A percentile compares a stretch with the other conserved stretches of the same genome.
These are phyloP conservation scores for Ailurus styani DNA, from an alignment of 2,113 vertebrate species.

Conservation along the genomic window DNA sequence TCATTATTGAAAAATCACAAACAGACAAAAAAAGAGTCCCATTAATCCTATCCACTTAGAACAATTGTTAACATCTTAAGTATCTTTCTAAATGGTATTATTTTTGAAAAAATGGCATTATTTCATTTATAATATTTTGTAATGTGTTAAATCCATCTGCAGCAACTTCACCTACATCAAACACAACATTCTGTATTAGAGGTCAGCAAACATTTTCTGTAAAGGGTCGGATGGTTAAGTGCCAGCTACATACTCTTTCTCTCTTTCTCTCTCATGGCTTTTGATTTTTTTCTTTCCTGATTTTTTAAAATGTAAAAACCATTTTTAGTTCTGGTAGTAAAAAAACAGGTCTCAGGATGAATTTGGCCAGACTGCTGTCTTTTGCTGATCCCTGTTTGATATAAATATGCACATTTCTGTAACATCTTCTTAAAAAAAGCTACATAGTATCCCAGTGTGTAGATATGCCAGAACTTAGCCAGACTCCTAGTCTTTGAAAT, in stretches of 20 bases:
- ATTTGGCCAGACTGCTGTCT: neutral
- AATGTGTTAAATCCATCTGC: neutral
- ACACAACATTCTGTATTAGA: neutral
- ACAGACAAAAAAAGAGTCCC: neutral
- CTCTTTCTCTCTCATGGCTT: neutral
- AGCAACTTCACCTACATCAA: neutral
- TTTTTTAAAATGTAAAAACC: neutral
- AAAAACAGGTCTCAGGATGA: neutral
- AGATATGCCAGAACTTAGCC: neutral
- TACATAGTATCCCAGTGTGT: neutral
- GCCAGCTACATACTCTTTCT: neutral
- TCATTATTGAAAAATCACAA: slow-evolving; percentile 11
- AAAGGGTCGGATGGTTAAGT: neutral
- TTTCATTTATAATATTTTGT: neutral
- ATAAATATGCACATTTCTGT: neutral
- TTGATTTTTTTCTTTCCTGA: neutral
- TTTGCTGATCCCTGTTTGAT: neutral
- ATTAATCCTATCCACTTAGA: neutral
- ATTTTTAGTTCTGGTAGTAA: neutral
- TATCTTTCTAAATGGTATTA: neutral
- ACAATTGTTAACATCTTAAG: neutral
- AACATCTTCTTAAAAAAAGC: neutral
- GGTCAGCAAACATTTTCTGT: neutral
- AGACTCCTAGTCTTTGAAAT: neutral
- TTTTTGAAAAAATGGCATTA: neutral